Percentiles rank a stretch among this genome's conserved stretches.
Conservation (phyloP, 1,140 invertebrate species). For the Spodoptera frugiperda region DNA sequence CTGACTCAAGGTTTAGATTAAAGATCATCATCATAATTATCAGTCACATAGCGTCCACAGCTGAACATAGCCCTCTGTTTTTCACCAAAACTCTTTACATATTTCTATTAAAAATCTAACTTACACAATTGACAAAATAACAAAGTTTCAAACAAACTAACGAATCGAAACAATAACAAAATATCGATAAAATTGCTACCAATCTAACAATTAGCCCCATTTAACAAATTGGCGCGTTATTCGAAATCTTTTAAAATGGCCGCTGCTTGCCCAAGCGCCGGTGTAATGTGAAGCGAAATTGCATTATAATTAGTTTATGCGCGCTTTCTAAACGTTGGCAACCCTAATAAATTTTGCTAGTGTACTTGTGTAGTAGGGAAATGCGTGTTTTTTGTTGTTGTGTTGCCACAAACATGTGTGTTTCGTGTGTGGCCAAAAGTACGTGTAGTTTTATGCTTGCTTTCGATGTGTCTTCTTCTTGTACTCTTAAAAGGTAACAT, state of each 20-base stretch:
- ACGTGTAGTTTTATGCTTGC: background rate
- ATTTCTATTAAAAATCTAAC: too few species aligned
- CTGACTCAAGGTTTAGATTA: too few species aligned
- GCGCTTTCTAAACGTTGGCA: constrained; percentile 57
- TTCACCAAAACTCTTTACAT: too few species aligned
- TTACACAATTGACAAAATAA: too few species aligned
- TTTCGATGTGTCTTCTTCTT: too few species aligned
- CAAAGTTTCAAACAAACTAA: background rate
- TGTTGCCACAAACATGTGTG: background rate
- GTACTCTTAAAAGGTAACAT: too few species aligned
- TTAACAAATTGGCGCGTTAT: constrained; percentile 41
- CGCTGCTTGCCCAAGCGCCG: constrained; percentile 50
- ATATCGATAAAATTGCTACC: constrained; percentile 13
- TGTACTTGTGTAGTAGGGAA: constrained; percentile 27
- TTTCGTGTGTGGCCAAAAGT: background rate
- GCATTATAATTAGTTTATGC: constrained; percentile 55
- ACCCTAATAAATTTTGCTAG: constrained; percentile 48
- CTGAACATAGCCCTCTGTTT: too few species aligned
- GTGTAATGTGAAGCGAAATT: constrained; percentile 49
- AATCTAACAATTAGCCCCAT: constrained; percentile 40
- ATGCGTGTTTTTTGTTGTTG: constrained; percentile 22
- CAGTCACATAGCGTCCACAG: too few species aligned
- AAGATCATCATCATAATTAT: too few species aligned
- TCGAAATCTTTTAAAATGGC: constrained; percentile 43
- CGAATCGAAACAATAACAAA: constrained; percentile 13